Base-by-base conservation (phyloP, 2,113 vertebrate genomes). In the Hemichromis elongatus region DNA sequence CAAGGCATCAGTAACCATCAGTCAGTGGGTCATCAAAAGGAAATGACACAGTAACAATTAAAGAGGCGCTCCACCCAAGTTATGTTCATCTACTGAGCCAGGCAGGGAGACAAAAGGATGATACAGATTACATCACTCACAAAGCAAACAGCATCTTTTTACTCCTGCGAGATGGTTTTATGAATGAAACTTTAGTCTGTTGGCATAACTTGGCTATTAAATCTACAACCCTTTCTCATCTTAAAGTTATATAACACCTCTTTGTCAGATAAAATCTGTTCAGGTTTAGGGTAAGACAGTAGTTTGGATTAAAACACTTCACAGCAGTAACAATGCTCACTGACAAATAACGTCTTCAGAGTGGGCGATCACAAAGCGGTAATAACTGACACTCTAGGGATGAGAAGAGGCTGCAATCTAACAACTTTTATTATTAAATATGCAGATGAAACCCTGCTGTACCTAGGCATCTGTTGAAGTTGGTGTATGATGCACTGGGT, bases 21-120 rank as follows among this genome's bases (percentile, higher is more conserved):
- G 82, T 80, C 77, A 52, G 21, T 14, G 57, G 53, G 53, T 75
- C 66, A 55, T 26, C 13, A 18, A 63, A 16, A 57, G 85, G 59
- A 86, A 88, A 52, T 79, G 68, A 87, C 77, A 83, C 59, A 37
- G 52, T 8, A 50, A 82, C 54, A 57, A 35, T 85, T 54, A 19
- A 47, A 57, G 35, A 3, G 30, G 3, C 5, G 13, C 55, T 54
- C 56, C 30, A 45, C 63, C 82, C 66, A 6, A 81, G 56, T 66
- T 37, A 47, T 81, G 24, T 26, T 80, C 7, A 77, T 42, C 37
- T 26, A 42, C 21, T n/a, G 33, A 10, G 21, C 16, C 50, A 13
- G 37, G 14, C 53, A 47, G 21, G 26, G 37, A 52, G 13, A 56
- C 77, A 7, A 40, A 40, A 21, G 13, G 13, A 56, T 75, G 42